Base-by-base conservation (phyloP, 2,888 invertebrate species). In the Dinocampus coccinellae region DNA sequence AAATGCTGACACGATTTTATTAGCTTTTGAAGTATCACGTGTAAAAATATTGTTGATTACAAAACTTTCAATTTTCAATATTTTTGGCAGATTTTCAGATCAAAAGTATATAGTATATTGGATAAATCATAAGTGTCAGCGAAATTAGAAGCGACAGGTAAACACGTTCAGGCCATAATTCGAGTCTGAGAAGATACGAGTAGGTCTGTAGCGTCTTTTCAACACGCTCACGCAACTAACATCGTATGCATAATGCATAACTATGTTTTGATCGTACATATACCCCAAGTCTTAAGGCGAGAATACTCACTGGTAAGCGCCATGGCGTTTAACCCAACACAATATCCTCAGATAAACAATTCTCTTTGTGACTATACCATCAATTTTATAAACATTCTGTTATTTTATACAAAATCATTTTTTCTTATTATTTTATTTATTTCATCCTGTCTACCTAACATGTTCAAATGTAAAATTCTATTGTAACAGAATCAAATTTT, bases 161-260 rank as follows among this genome's bases (percentile, higher is more conserved):
- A 80, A 82, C 81, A 79, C 81, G 80, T 80, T 78, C 73, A 69
- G 68, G 70, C 55, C 63, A 71, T 39, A 74, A 72, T 22, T 42
- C 42, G 55, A 66, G 47, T 39, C 64, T 67, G 73, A 62, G 70
- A 73, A 75, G 72, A 74, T n/a, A n/a, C n/a, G n/a, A n/a, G n/a
- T 75, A 72, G 72, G 73, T 76, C 73, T 73, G 78, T 79, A 80
- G 79, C 80, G 80, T 81, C 76, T 73, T 55, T 34, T 53, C 47
- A 6, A 20, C 58, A 42, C 42, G 55, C 84, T 85, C 85, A 82
- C 85, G 86, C 78, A 83, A 85, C 83, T 83, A 85, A 84, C 85
- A 85, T 86, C 79, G 82, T 85, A 86, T 86, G 86, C 84, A 85
- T 86, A 82, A 86, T 86, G 82, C 81, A 85, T 85, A 76, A 77